Conservation (phyloP, 2,113 vertebrate genomes). For the Meles meles region DNA sequence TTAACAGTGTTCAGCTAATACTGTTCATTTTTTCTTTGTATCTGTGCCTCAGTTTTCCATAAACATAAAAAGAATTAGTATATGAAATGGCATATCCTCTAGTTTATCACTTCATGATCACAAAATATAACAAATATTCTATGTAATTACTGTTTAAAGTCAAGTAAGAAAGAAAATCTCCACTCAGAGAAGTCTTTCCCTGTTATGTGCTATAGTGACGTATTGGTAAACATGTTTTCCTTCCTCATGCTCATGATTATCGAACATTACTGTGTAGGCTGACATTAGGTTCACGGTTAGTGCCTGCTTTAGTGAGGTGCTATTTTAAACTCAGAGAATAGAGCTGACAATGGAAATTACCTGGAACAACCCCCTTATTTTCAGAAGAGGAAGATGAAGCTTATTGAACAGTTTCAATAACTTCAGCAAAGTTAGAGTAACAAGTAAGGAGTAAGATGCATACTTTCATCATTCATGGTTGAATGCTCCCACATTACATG, state of each 20-base stretch:
- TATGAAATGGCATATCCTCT: neutral
- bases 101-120: neutral
- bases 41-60: neutral
- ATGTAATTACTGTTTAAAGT: slow-evolving; percentile 4
- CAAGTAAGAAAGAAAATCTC: neutral
- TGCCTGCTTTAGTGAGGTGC: neutral
- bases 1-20: neutral
- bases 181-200: neutral
- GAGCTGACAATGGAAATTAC: neutral
- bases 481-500: neutral
- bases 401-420: neutral
- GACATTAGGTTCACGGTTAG: slow-evolving; percentile 1
- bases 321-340: slow-evolving; percentile 11
- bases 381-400: neutral
- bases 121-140: slow-evolving; percentile 9
- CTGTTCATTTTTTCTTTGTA: neutral
- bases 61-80: neutral
- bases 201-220: neutral
- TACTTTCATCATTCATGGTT: neutral
- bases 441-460: neutral
- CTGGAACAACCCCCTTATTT: neutral
- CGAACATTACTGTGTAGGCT: neutral
- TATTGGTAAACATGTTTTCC: neutral
- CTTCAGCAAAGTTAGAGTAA: neutral
- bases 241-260: neutral